Evolutionary conservation across 2,888 invertebrate species (phyloP), one percentile per base, ranked within the genome.

Genomic region (Tinea trinotella): DNA sequence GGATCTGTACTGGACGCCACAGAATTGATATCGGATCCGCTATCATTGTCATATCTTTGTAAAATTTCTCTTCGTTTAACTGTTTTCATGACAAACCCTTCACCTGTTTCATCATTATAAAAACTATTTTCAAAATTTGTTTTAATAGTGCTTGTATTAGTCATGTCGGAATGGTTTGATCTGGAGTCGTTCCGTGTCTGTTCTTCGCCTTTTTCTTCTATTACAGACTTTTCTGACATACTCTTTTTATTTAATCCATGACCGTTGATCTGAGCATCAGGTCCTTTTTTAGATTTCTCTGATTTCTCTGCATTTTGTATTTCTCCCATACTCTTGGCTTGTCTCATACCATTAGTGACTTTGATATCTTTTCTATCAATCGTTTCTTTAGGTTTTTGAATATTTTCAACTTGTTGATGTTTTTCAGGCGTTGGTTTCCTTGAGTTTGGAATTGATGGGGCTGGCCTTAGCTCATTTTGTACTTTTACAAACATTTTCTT

Each of bases 41-140:
- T 89, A 46, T 87, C 87, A 61, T 89, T 89, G 57, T 90, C 89
- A 68, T 92, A 92, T 71, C 90, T 91, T 65, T 91, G 91, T 20
- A 92, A 74, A 61, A 92, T 92, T 70, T 92, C 91, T 70, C 91
- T 89, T 44, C 92, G 85, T 61, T 92, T 92, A 0, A 92, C 91
- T 17, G 92, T 91, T 82, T 91, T 90, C 86, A 92, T 88, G 50
- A 90, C 88, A 62, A 89, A 82, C 0, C 91, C 89, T 56, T 91
- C 91, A n/a, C 90, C 90, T 62, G 87, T 89, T 62, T 87, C 82
- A 63, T 90, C 90, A 60, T 89, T 89, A 60, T 89, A 90, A 62
- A 90, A 90, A 65, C 92, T 90, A 58, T 91, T 90, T 66, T 91
- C 90, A 62, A 87, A 87, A 59, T 87, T 87, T 0, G 86, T 87